These are phyloP conservation scores for Carapus acus DNA, from an alignment of 2,797 vertebrate genomes.

Conservation along the genomic window DNA sequence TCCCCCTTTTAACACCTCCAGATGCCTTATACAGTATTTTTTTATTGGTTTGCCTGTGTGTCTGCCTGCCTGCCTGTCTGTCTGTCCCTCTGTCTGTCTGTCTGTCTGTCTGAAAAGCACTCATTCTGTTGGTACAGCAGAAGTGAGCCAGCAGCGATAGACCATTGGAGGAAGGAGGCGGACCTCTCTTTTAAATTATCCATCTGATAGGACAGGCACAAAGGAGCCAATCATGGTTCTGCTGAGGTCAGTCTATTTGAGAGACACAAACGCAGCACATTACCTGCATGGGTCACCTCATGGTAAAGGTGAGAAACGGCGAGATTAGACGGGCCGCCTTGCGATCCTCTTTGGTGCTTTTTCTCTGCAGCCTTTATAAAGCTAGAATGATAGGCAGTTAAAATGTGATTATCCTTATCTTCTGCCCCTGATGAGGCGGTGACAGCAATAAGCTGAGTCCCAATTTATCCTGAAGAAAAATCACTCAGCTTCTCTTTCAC, in stretches of 20 bases:
- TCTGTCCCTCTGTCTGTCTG: constrained; percentile 28
- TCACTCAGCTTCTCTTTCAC: constrained; percentile 4
- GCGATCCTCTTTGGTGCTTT: constrained; percentile 20
- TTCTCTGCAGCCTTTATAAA: constrained; percentile 8
- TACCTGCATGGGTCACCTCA: constrained; percentile 22
- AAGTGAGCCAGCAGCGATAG: constrained; percentile 16
- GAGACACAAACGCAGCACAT: constrained; percentile 46
- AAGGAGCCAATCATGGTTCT: constrained; percentile 57
- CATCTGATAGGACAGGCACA: constrained; percentile 54
- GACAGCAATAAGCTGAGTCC: constrained; percentile 17
- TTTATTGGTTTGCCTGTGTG: too few species aligned
- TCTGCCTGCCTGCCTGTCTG: constrained; percentile 12
- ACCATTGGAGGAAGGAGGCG: constrained; percentile 40
- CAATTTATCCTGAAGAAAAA: constrained; percentile 18
- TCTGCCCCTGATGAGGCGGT: constrained; percentile 9
- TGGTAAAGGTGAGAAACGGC: constrained; percentile 36
- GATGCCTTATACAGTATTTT: too few species aligned
- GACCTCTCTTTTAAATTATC: constrained; percentile 43
- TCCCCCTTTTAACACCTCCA: constrained; percentile 10
- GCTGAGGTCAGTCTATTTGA: constrained; percentile 56
- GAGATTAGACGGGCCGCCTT: constrained; percentile 28
- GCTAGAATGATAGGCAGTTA: constrained; percentile 20
- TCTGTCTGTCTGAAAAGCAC: constrained; percentile 25
- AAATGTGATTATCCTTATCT: constrained; percentile 22
- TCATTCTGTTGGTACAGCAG: constrained; percentile 39